A percentile compares a stretch with the other conserved stretches of the same genome.
These are phyloP conservation scores for Rhopalosiphum maidis DNA, from an alignment of 1,140 invertebrate genomes.

Conservation along the genomic window DNA sequence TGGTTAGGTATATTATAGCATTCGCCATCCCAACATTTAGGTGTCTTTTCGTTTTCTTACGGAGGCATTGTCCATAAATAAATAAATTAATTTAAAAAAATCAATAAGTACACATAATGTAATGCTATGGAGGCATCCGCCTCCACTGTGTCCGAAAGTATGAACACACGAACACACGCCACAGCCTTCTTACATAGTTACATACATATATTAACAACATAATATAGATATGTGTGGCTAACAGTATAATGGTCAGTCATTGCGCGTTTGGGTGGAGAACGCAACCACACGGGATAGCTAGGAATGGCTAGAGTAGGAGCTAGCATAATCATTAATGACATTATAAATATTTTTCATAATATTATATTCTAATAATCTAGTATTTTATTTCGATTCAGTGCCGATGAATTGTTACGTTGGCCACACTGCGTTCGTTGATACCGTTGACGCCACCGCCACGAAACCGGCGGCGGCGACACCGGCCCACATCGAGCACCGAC, in stretches of 20 bases:
- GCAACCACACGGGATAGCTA: no score
- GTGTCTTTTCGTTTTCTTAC: background rate
- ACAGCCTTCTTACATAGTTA: no score
- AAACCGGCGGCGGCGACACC: conserved; percentile 17
- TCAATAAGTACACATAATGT: background rate
- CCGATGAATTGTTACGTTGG: background rate
- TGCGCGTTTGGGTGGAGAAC: no score
- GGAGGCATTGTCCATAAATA: background rate
- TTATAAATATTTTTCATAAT: background rate
- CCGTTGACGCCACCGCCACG: background rate
- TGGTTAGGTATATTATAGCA: no score
- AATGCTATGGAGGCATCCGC: background rate
- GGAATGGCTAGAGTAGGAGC: no score
- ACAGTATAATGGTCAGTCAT: no score
- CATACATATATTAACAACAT: no score
- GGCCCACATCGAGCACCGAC: background rate
- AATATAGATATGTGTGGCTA: no score
- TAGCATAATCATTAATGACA: no score
- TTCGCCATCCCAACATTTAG: background rate
- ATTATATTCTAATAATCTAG: background rate
- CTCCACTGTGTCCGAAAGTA: background rate
- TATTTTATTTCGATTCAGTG: background rate
- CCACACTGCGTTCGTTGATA: background rate
- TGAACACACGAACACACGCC: no score
- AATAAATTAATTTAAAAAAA: background rate